Evolutionary conservation across 2,888 invertebrate species (phyloP).

Genomic region (Philereme vetulata): DNA sequence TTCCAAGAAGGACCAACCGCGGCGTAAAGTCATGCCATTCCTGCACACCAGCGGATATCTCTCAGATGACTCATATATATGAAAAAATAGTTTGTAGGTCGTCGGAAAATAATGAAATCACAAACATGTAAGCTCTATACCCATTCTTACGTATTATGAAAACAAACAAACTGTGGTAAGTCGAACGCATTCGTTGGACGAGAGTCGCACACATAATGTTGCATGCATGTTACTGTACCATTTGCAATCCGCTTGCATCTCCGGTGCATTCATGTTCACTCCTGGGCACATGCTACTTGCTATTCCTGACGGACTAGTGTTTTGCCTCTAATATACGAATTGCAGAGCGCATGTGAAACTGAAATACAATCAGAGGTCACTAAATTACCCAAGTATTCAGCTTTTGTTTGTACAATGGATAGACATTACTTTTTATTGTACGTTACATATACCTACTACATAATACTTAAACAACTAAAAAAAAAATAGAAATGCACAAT

Average conservation of each 20-base stretch:
- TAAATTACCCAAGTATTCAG: too few relatives aligned
- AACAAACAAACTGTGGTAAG: slow-evolving; percentile 23
- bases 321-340: background rate
- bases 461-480: too few relatives aligned
- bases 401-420: too few relatives aligned
- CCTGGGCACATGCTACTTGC: slow-evolving; percentile 7
- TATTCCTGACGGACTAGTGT: slow-evolving; percentile 13
- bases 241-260: slow-evolving; percentile 29
- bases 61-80: slow-evolving; percentile 7
- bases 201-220: slow-evolving; percentile 21
- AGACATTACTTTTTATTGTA: too few relatives aligned
- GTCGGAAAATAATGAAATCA: slow-evolving; percentile 16
- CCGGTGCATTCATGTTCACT: slow-evolving; percentile 16
- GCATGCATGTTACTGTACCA: slow-evolving; percentile 18
- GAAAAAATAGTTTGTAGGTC: slow-evolving; percentile 21
- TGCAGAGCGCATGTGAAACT: background rate
- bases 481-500: too few relatives aligned
- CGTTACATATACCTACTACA: too few relatives aligned
- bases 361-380: background rate
- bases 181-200: slow-evolving; percentile 17
- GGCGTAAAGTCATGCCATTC: slow-evolving; percentile 21
- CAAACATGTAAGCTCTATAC: slow-evolving; percentile 20
- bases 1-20: slow-evolving; percentile 13
- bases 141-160: slow-evolving; percentile 24
- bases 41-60: slow-evolving; percentile 16